These are phyloP conservation scores for Campylorhamphus procurvoides DNA, from an alignment of 2,113 vertebrate species.

Conservation along the genomic window DNA sequence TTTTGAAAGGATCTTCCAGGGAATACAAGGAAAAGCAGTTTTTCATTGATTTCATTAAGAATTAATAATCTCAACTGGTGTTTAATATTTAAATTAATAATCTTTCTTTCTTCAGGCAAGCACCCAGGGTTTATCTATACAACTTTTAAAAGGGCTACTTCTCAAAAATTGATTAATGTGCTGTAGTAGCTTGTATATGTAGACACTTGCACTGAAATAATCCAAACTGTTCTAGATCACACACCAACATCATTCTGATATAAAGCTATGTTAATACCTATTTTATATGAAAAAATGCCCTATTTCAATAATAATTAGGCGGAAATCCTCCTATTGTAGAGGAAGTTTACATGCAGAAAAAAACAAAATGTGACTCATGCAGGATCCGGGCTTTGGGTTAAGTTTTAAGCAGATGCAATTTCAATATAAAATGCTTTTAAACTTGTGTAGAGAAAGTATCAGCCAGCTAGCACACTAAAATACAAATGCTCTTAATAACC, in stretches of 20 bases:
- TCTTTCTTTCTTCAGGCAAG: neutral
- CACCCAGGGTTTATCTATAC: neutral
- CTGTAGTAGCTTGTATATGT: neutral
- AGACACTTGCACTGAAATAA: neutral
- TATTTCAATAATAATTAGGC: neutral
- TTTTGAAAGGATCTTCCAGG: neutral
- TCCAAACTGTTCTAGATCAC: neutral
- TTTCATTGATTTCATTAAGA: slow-evolving; percentile 1
- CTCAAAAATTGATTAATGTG: neutral
- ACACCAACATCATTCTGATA: neutral
- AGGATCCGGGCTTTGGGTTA: neutral
- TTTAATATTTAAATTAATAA: slow-evolving; percentile 13
- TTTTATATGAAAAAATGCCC: neutral
- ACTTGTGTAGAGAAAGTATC: neutral
- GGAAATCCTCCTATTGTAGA: neutral
- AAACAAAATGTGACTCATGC: neutral
- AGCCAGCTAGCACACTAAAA: neutral
- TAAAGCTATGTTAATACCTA: neutral
- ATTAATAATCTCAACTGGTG: neutral
- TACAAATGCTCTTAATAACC: neutral
- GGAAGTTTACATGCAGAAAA: neutral
- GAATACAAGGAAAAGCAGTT: slow-evolving; percentile 22
- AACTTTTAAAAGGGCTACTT: neutral
- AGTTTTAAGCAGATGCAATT: neutral
- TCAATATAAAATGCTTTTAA: neutral